phyloP scores from a whole-genome alignment of 2,113 vertebrate genomes.

The Chrysochloris asiatica region DNA sequence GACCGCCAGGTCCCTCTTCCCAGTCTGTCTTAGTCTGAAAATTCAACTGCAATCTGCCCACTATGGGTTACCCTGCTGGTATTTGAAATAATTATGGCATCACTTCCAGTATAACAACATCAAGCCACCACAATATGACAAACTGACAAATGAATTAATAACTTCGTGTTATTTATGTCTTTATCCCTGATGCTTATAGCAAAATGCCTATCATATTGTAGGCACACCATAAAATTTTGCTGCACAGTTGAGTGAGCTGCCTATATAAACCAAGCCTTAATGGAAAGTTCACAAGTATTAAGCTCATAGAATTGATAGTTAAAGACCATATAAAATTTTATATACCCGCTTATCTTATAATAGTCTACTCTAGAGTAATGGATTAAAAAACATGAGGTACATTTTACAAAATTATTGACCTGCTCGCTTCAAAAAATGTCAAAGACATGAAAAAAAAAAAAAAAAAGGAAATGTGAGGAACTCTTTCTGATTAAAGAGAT shows the following conservation, averaged over 20 bases:
- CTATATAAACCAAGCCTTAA: constrained; percentile 36
- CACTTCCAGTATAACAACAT: no score
- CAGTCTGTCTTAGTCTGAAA: no score
- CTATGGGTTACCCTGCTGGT: no score
- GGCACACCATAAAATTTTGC: not conserved
- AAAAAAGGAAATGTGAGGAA: not conserved
- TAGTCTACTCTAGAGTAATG: not conserved
- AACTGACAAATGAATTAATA: no score
- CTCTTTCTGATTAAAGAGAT: not conserved
- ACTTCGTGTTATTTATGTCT: not conserved
- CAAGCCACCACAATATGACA: no score
- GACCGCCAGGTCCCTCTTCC: no score
- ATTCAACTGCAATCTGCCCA: no score
- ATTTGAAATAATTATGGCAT: no score
- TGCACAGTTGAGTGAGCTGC: not conserved
- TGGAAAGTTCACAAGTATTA: constrained; percentile 35
- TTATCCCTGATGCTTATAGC: not conserved
- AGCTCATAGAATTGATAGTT: constrained; percentile 8
- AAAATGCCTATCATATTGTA: not conserved
- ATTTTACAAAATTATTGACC: constrained; percentile 4
- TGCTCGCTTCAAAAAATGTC: not conserved
- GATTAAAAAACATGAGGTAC: not conserved
- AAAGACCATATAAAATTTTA: constrained; percentile 29
- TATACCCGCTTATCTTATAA: not conserved
- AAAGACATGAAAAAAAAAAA: not conserved